A percentile compares a stretch with the other conserved stretches of the same genome.
phyloP scores from a whole-genome alignment of 1,140 invertebrate genomes.

The Drosophila simulans region DNA sequence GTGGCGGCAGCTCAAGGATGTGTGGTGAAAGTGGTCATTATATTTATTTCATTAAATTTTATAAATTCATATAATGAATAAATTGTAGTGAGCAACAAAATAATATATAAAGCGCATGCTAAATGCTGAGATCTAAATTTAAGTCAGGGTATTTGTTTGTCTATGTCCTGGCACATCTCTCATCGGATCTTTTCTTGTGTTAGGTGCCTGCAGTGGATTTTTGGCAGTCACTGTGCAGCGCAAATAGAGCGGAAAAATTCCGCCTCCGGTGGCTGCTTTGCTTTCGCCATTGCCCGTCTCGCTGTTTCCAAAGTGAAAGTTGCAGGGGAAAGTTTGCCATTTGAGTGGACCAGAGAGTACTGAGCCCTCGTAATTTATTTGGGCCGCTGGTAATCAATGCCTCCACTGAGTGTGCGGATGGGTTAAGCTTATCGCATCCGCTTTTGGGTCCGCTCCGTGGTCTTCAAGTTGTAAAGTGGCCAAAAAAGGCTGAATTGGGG shows the following conservation, averaged over 20 bases:
- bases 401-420: conserved; percentile 60
- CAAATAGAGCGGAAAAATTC: conserved; percentile 82
- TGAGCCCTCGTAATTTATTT: conserved; percentile 73
- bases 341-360: conserved; percentile 33
- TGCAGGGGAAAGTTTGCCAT: conserved; percentile 64
- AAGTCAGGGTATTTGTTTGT: background rate
- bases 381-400: conserved; percentile 79
- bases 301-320: conserved; percentile 61
- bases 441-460: conserved; percentile 26
- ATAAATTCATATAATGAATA: no score
- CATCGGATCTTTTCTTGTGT: background rate
- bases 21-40: background rate
- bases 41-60: background rate
- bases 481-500: conserved; percentile 7
- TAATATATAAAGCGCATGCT: no score
- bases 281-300: conserved; percentile 2
- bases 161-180: background rate
- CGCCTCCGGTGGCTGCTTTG: conserved; percentile 43
- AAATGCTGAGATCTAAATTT: background rate
- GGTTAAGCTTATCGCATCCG: conserved; percentile 72
- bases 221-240: conserved; percentile 70
- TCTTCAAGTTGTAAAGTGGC: conserved; percentile 71
- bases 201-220: conserved; percentile 69
- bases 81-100: no score
- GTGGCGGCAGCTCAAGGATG: background rate